Evolutionary conservation across 2,113 vertebrate genomes (phyloP), one percentile per base, ranked within the genome.

Genomic region (Myxocyprinus asiaticus): DNA sequence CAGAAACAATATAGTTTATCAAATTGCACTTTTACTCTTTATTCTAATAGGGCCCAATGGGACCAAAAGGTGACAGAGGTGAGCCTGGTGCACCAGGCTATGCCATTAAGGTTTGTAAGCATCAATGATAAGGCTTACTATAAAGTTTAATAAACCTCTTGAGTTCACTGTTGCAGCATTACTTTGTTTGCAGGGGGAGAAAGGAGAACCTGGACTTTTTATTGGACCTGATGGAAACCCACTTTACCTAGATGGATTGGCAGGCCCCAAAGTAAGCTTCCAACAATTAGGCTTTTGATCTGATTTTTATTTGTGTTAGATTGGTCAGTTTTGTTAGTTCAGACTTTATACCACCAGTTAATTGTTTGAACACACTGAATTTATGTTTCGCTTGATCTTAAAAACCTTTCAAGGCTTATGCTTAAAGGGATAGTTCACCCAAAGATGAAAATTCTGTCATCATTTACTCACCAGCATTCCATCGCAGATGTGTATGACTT

Each of bases 121-220:
- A 42, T 33, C 51, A 10, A 10, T 5, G 5, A 11, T 17, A 55
- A 65, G 65, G 22, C 12, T n/a, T 15, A 63, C 10, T 42, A 65
- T 53, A 14, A 76, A 10, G 4, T 43, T 14, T 11, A 45, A 7
- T 7, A 14, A n/a, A 14, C 63, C 55, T 58, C 5, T 7, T 3
- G 4, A 55, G 22, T 4, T 55, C 14, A 71, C 47, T 9, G 12
- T 15, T 77, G 44, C 10, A 61, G 14, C 6, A 15, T 7, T 0
- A 58, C 12, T 75, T 61, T 58, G 53, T 81, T 69, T 84, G 61
- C 82, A 94, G 93, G 93, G 93, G 3, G 74, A 90, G 72, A 94
- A 94, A 85, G 93, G 93, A 82, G 93, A 94, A 14, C 88, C 92
- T 5, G 92, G 92, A 4, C 4, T 92, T 51, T 80, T 92, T 71